These are phyloP conservation scores for Gracilinanus agilis DNA, from an alignment of 2,113 vertebrate genomes.

Conservation along the genomic window DNA sequence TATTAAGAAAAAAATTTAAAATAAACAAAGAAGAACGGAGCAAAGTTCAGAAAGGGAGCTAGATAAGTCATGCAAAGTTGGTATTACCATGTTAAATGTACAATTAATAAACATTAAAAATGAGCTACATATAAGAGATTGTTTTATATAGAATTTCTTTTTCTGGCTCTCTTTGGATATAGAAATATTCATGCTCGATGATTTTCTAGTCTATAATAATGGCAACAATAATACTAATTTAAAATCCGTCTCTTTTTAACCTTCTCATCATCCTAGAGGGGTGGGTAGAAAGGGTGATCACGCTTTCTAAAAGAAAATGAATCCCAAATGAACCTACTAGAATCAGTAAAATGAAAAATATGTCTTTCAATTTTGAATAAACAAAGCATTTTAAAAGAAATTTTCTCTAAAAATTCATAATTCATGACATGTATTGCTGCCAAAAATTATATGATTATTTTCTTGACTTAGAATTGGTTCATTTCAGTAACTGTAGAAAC, in stretches of 20 bases:
- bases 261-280: neutral
- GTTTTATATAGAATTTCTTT: neutral
- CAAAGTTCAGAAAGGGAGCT: neutral
- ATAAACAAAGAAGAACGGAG: neutral
- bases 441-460: constrained; percentile 17
- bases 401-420: constrained; percentile 13
- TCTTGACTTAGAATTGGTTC: constrained; percentile 24
- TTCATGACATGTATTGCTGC: constrained; percentile 6
- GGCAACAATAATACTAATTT: neutral
- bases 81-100: neutral
- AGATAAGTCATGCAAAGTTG: neutral
- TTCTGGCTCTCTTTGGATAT: neutral
- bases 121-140: neutral
- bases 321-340: neutral
- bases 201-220: neutral
- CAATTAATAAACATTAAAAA: neutral
- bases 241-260: neutral
- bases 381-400: neutral
- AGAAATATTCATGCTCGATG: neutral
- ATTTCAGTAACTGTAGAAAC: constrained; percentile 51
- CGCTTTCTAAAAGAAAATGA: neutral
- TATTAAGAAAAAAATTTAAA: neutral
- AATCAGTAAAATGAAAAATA: neutral
- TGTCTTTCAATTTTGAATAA: neutral
- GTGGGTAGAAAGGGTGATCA: neutral